phyloP scores from a whole-genome alignment of 2,888 invertebrate genomes.

The Stictocephala bisonia region DNA sequence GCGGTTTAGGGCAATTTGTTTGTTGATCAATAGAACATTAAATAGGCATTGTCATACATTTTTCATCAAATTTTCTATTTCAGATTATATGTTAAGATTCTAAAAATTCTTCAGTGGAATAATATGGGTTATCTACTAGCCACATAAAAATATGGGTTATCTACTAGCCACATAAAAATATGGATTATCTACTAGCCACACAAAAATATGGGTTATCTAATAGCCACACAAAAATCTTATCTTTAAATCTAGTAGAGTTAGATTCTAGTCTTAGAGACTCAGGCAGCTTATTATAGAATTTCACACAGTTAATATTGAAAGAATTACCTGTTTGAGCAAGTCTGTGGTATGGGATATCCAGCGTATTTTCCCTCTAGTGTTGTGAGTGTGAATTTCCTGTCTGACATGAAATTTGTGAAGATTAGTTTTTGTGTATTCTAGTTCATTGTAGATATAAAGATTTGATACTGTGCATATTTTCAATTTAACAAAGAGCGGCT shows the following conservation, averaged over 20 bases:
- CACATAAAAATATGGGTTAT: too few species aligned
- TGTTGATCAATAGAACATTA: too few species aligned
- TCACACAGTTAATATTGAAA: neutral
- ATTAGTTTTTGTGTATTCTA: conserved; percentile 9
- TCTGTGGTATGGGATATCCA: conserved; percentile 1
- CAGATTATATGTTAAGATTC: too few species aligned
- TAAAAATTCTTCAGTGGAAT: too few species aligned
- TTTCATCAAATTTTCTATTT: too few species aligned
- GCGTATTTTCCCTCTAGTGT: neutral
- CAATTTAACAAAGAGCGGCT: neutral
- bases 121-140: too few species aligned
- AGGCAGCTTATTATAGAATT: conserved; percentile 14
- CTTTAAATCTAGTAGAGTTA: neutral
- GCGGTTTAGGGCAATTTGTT: too few species aligned
- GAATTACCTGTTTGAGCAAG: neutral
- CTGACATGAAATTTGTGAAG: neutral
- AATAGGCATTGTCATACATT: too few species aligned
- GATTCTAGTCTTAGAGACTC: neutral
- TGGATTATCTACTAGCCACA: too few species aligned
- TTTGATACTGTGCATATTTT: neutral
- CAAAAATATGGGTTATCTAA: neutral
- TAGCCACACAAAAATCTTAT: neutral
- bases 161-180: too few species aligned
- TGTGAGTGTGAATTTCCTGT: neutral
- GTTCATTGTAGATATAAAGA: neutral